phyloP scores from a whole-genome alignment of 2,888 invertebrate species.

The Rutpela maculata region DNA sequence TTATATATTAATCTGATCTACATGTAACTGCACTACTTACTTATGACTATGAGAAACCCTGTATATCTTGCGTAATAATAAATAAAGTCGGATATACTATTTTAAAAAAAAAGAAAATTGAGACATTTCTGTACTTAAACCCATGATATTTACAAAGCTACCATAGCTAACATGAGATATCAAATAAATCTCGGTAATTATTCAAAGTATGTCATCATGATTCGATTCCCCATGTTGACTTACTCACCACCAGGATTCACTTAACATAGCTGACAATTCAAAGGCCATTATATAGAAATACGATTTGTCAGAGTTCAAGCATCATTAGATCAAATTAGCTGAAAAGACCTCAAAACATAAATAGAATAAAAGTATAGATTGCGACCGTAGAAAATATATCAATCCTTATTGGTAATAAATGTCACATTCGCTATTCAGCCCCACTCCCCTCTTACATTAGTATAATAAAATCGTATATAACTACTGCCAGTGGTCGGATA shows the following conservation, averaged over 20 bases:
- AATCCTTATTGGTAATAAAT: conserved; percentile 70
- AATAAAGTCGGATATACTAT: too few species aligned
- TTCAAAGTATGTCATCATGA: background rate
- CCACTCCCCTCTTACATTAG: conserved; percentile 67
- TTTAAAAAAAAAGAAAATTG: too few species aligned
- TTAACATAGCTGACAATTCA: conserved; percentile 30
- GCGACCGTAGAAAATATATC: conserved; percentile 67
- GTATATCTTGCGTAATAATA: too few species aligned
- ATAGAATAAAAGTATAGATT: conserved; percentile 60
- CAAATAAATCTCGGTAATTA: background rate
- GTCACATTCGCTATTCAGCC: conserved; percentile 65
- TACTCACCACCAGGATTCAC: background rate
- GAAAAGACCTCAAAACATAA: conserved; percentile 51
- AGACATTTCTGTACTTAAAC: too few species aligned
- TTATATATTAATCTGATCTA: too few species aligned
- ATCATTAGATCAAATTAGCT: conserved; percentile 55
- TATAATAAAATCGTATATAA: conserved; percentile 70
- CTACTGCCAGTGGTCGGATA: conserved; percentile 51
- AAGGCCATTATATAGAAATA: conserved; percentile 48
- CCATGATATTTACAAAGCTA: background rate
- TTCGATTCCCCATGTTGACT: background rate
- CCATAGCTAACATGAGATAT: background rate
- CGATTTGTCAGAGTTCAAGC: conserved; percentile 51
- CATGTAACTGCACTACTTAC: too few species aligned
- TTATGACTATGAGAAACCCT: too few species aligned